Conservation (phyloP, 2,113 vertebrate species). For the Hippotragus niger region DNA sequence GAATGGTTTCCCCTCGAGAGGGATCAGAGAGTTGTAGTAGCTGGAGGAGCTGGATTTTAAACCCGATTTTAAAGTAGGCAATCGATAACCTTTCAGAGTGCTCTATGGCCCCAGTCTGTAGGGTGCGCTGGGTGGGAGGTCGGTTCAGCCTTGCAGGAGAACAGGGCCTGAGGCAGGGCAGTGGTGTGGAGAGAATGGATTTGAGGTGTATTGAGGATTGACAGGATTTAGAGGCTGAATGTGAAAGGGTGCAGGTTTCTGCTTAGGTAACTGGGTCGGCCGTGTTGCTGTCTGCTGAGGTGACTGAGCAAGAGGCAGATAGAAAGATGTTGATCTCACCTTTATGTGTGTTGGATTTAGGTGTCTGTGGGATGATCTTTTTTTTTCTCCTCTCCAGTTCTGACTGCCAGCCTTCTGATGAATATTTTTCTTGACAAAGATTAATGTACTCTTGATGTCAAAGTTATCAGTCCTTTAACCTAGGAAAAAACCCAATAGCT, state of each 20-base stretch:
- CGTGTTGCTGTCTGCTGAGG: background rate
- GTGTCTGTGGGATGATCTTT: background rate
- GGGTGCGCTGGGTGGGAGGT: background rate
- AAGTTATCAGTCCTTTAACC: background rate
- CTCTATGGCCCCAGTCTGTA: background rate
- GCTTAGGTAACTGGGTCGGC: background rate
- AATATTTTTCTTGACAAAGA: background rate
- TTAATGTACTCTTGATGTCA: background rate
- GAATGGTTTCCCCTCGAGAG: background rate
- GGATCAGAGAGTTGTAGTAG: background rate
- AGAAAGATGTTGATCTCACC: background rate
- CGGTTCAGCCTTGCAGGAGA: accelerated
- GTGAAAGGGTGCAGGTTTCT: background rate
- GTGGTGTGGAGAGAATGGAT: background rate
- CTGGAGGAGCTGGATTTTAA: background rate
- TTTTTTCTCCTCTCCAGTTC: background rate
- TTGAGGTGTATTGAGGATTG: background rate
- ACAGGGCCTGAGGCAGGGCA: background rate
- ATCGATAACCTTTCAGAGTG: background rate
- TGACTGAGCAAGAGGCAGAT: background rate
- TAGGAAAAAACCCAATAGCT: background rate
- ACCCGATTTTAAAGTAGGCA: accelerated
- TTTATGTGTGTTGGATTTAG: background rate
- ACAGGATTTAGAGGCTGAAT: background rate
- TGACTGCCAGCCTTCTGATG: background rate